phyloP scores from a whole-genome alignment of 2,113 vertebrate species.

The Podilymbus podiceps region DNA sequence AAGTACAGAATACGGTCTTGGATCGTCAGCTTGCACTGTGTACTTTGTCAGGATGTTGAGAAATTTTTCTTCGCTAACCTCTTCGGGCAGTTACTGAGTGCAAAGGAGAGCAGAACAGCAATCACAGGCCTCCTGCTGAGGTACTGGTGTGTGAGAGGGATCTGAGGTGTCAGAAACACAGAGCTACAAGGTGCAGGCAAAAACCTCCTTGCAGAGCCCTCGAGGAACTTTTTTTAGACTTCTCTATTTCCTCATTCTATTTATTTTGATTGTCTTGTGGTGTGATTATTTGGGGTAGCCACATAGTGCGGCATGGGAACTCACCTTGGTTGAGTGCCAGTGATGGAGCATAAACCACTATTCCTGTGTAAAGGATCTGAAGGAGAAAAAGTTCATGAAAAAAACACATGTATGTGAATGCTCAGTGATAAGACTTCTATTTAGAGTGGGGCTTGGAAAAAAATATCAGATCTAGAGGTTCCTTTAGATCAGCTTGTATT shows the following conservation, averaged over 20 bases:
- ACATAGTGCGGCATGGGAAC: background rate
- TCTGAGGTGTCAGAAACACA: background rate
- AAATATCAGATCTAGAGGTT: background rate
- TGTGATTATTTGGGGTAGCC: background rate
- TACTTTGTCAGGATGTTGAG: slow-evolving; percentile 38
- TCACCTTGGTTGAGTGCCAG: slow-evolving; percentile 89
- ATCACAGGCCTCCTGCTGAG: accelerated
- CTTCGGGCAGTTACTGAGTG: background rate
- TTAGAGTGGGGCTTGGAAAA: background rate
- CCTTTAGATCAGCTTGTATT: background rate
- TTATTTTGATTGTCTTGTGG: background rate
- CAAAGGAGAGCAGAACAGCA: background rate
- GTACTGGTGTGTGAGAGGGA: background rate
- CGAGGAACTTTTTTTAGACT: background rate
- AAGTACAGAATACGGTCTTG: slow-evolving; percentile 43
- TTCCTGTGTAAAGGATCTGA: slow-evolving; percentile 83
- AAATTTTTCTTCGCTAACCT: background rate
- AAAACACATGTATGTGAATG: background rate
- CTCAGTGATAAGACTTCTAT: background rate
- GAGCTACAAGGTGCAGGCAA: background rate
- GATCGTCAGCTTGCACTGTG: slow-evolving; percentile 30
- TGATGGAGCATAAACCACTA: slow-evolving; percentile 84
- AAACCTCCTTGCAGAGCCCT: background rate
- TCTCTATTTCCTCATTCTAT: background rate
- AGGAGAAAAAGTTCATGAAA: background rate